Evolutionary conservation across 2,888 invertebrate species (phyloP), one percentile per base, ranked within the genome.

Genomic region (Molorchus minor): DNA sequence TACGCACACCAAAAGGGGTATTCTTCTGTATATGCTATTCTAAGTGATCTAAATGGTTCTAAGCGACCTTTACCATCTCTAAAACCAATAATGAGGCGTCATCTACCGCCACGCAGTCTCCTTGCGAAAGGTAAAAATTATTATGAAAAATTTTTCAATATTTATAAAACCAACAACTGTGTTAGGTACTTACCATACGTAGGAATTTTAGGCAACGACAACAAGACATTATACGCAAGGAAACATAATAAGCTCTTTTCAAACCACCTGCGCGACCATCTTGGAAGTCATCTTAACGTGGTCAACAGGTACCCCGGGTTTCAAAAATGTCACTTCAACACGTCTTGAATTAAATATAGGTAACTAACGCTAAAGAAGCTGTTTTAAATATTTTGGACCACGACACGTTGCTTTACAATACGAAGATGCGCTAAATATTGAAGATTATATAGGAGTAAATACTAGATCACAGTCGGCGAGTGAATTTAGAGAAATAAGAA

Each of bases 141-240:
- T n/a, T n/a, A n/a, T n/a, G n/a, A n/a, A n/a, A n/a, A n/a, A n/a
- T 25, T 25, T 5, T 8, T 25, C 8, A 25, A 25, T 12, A 33
- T 33, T 33, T 33, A n/a, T n/a, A 45, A 13, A 36, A 36, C 17
- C 20, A 21, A 25, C 17, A 43, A 77, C n/a, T n/a, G n/a, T n/a
- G n/a, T n/a, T n/a, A n/a, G n/a, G n/a, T n/a, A n/a, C 80, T 80
- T 73, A 81, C 80, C 80, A 81, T 81, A 73, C 79, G 79, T 67
- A 77, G 74, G 64, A 79, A 73, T 71, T 77, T 79, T 67, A 81
- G 78, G 65, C 81, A n/a, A n/a, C n/a, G n/a, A 81, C 65, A 71
- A 73, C 68, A n/a, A n/a, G 74, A 75, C 78, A 78, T 78, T 65
- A 69, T 74, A 62, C 41, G 53, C 55, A 56, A 52, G 56, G 40